Percentiles rank a stretch among this genome's conserved stretches.
phyloP scores from a whole-genome alignment of 2,888 invertebrate genomes.

The Agriotes lineatus region DNA sequence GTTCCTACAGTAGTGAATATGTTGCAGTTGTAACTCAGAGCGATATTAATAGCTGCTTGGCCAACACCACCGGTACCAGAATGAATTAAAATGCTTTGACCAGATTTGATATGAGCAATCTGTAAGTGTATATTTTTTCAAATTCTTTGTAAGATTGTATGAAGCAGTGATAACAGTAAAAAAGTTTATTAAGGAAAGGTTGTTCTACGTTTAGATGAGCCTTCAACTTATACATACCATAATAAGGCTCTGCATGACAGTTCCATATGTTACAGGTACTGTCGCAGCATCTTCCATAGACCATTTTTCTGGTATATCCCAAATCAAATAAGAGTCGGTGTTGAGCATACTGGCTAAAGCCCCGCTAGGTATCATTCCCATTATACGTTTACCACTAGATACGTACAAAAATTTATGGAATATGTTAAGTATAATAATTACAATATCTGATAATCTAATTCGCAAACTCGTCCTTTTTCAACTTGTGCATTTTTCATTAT shows the following conservation, averaged over 20 bases:
- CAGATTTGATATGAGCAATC: slow-evolving; percentile 51
- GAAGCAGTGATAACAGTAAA: neutral
- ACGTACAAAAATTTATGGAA: neutral
- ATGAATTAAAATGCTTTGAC: slow-evolving; percentile 69
- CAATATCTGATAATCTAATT: neutral
- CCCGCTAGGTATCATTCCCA: slow-evolving; percentile 79
- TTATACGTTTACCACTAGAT: slow-evolving; percentile 72
- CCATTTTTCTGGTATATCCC: slow-evolving; percentile 81
- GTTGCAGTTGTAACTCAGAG: slow-evolving; percentile 74
- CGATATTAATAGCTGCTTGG: slow-evolving; percentile 82
- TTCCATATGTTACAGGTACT: slow-evolving; percentile 80
- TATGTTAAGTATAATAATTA: too few species aligned
- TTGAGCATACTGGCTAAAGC: slow-evolving; percentile 70
- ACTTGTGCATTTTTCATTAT: too few species aligned
- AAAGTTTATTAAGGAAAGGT: neutral
- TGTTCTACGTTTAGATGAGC: too few species aligned
- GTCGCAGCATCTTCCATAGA: slow-evolving; percentile 80
- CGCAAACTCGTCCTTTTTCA: too few species aligned
- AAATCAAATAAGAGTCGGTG: slow-evolving; percentile 69
- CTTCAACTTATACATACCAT: too few species aligned
- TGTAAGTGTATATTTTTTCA: too few species aligned
- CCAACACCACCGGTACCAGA: slow-evolving; percentile 81
- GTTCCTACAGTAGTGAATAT: slow-evolving; percentile 81
- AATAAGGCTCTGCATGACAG: slow-evolving; percentile 67
- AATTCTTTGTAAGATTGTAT: too few species aligned